These are phyloP conservation scores for Pecten maximus DNA, from an alignment of 2,888 invertebrate genomes.

Conservation along the genomic window DNA sequence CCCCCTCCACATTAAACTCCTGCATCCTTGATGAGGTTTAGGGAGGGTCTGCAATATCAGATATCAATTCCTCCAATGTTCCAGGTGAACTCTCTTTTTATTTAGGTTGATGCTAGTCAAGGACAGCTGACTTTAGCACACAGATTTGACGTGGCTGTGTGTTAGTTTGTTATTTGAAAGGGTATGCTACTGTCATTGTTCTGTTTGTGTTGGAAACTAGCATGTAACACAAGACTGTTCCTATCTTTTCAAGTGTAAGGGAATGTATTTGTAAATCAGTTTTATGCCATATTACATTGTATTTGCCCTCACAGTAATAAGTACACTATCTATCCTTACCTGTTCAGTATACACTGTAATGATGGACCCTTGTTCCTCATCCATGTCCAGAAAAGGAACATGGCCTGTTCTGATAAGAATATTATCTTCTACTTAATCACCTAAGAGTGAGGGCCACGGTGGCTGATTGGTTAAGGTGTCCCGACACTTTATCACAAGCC, in stretches of 20 bases:
- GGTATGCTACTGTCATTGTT: not conserved
- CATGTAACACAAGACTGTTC: not conserved
- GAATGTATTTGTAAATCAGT: not conserved
- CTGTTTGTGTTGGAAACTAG: not conserved
- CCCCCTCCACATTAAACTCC: not conserved
- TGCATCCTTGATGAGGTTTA: not conserved
- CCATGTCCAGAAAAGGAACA: too few relatives aligned
- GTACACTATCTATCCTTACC: too few relatives aligned
- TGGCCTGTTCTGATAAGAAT: too few relatives aligned
- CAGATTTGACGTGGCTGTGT: not conserved
- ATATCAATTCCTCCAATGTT: not conserved
- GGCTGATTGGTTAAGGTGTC: too few relatives aligned
- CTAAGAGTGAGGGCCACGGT: too few relatives aligned
- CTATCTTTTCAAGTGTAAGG: not conserved
- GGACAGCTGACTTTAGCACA: not conserved
- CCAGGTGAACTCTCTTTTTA: not conserved
- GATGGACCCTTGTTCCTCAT: too few relatives aligned
- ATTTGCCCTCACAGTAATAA: too few relatives aligned
- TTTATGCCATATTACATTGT: too few relatives aligned
- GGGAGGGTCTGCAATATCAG: not conserved
- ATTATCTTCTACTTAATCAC: too few relatives aligned
- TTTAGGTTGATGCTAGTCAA: not conserved
- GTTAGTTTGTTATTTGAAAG: not conserved
- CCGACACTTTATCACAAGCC: too few relatives aligned
- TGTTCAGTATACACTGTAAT: too few relatives aligned